A percentile compares a stretch with the other conserved stretches of the same genome.
phyloP scores from a whole-genome alignment of 1,140 invertebrate species.

The Camponotus vicinus region DNA sequence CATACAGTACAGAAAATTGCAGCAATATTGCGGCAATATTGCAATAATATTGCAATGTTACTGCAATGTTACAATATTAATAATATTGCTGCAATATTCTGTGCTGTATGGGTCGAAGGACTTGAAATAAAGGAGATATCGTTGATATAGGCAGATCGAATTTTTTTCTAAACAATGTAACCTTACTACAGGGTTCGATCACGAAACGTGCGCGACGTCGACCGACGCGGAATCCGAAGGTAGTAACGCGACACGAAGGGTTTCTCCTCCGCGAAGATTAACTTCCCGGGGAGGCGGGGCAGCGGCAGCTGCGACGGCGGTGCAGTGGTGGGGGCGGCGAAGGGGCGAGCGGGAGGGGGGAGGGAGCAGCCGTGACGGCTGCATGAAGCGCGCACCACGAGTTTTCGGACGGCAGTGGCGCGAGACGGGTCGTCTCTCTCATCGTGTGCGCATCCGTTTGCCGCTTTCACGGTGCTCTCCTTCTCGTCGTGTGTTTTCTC shows the following conservation, averaged over 20 bases:
- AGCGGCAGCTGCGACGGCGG: neutral
- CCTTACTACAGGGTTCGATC: neutral
- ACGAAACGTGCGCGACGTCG: neutral
- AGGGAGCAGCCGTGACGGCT: constrained; percentile 46
- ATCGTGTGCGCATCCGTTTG: neutral
- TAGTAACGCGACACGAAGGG: constrained; percentile 54
- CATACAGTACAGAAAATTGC: too few species aligned
- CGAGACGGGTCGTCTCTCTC: constrained; percentile 49
- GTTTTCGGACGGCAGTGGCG: constrained; percentile 74
- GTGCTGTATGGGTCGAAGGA: too few species aligned
- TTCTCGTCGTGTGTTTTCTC: neutral
- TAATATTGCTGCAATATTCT: too few species aligned
- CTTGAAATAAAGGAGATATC: too few species aligned
- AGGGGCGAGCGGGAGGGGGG: neutral
- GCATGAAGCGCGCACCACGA: constrained; percentile 69
- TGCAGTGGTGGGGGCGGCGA: neutral
- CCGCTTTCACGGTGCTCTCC: too few species aligned
- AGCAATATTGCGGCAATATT: too few species aligned
- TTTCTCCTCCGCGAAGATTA: constrained; percentile 66
- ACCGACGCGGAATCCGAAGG: neutral
- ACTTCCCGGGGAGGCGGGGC: constrained; percentile 39
- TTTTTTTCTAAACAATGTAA: too few species aligned
- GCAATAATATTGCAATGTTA: too few species aligned
- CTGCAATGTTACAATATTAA: too few species aligned
- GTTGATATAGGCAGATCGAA: too few species aligned